Percentiles rank a stretch among this genome's conserved stretches.
Evolutionary conservation across 2,888 invertebrate genomes (phyloP).

Genomic region (Agonopterix heracliana): DNA sequence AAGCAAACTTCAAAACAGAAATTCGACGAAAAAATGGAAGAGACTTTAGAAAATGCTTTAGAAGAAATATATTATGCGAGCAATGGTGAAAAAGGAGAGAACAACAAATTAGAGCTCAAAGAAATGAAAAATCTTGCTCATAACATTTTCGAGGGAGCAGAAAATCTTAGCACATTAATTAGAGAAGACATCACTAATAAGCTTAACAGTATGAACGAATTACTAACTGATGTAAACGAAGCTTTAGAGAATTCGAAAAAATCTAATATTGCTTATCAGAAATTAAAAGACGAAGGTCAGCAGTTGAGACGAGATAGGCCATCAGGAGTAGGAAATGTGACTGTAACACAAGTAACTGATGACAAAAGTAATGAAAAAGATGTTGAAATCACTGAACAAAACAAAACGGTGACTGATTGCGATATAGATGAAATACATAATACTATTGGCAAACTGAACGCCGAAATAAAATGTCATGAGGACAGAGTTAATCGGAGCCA

Average conservation of each 20-base stretch:
- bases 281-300: constrained; percentile 46
- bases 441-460: constrained; percentile 53
- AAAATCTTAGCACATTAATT: constrained; percentile 60
- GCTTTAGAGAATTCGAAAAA: constrained; percentile 61
- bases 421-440: constrained; percentile 55
- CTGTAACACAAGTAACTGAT: constrained; percentile 10
- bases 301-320: constrained; percentile 20
- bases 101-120: constrained; percentile 50
- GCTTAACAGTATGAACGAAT: constrained; percentile 65
- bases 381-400: constrained; percentile 8
- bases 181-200: constrained; percentile 68
- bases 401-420: constrained; percentile 32
- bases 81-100: constrained; percentile 35
- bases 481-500: constrained; percentile 53
- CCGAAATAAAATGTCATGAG: constrained; percentile 55
- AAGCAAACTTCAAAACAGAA: constrained; percentile 16
- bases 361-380: constrained; percentile 3
- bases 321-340: constrained; percentile 3
- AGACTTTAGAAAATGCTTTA: constrained; percentile 43
- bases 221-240: constrained; percentile 61
- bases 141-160: constrained; percentile 63
- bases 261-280: constrained; percentile 54
- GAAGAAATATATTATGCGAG: constrained; percentile 45
- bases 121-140: constrained; percentile 60
- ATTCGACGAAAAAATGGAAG: constrained; percentile 48